phyloP scores from a whole-genome alignment of 2,797 vertebrate genomes.

The Acanthurus leucopareius region DNA sequence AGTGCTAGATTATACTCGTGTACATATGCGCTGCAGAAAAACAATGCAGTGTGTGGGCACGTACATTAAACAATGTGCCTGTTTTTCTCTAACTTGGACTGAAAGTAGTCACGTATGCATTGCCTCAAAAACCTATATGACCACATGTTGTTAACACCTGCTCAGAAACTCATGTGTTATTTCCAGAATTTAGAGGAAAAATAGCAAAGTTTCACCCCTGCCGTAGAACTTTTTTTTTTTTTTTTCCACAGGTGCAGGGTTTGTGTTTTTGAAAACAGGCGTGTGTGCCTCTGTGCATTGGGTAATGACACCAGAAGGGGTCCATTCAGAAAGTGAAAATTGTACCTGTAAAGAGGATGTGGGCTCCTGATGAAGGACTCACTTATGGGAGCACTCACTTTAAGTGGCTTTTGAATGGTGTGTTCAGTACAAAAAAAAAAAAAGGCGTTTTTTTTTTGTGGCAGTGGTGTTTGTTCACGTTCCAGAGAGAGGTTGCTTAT shows the following conservation, averaged over 20 bases:
- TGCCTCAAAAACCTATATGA: conserved; percentile 4
- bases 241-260: conserved; percentile 1
- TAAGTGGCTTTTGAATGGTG: conserved; percentile 63
- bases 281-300: conserved; percentile 48
- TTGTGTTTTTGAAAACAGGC: conserved; percentile 50
- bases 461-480: conserved; percentile 27
- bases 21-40: conserved; percentile 1
- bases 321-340: conserved; percentile 75
- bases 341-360: conserved; percentile 65
- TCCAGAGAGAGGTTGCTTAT: conserved; percentile 24
- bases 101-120: neutral
- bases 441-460: conserved; percentile 15
- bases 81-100: conserved; percentile 20
- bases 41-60: neutral
- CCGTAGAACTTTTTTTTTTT: neutral
- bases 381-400: conserved; percentile 67
- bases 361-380: conserved; percentile 68
- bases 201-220: conserved; percentile 17
- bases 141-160: neutral
- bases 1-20: conserved; percentile 9
- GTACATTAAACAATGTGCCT: neutral
- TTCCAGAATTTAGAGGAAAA: conserved; percentile 34
- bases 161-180: conserved; percentile 29
- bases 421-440: conserved; percentile 45
- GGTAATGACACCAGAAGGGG: conserved; percentile 67